Percentiles rank a stretch among this genome's conserved stretches.
These are phyloP conservation scores for Cylloceria caligata DNA, from an alignment of 2,888 invertebrate species.

Conservation along the genomic window DNA sequence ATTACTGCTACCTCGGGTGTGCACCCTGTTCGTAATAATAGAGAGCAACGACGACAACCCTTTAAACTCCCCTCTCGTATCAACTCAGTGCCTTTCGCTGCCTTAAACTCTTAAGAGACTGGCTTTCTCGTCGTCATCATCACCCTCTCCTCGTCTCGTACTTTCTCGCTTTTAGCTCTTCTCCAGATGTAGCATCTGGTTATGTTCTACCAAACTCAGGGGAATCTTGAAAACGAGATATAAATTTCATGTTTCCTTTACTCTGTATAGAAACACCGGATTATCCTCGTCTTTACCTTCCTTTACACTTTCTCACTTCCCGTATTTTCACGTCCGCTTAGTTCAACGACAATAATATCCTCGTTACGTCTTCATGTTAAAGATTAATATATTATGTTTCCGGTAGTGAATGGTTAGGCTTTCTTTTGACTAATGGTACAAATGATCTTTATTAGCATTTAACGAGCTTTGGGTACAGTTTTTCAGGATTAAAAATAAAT, in stretches of 20 bases:
- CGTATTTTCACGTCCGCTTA: conserved; percentile 7
- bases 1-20: background rate
- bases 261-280: background rate
- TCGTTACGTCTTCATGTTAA: background rate
- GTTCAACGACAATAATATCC: conserved; percentile 6
- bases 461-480: background rate
- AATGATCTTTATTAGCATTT: background rate
- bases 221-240: conserved; percentile 37
- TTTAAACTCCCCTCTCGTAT: conserved; percentile 35
- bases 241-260: conserved; percentile 14
- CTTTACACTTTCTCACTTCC: conserved; percentile 10
- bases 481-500: background rate
- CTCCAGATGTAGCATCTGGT: conserved; percentile 30
- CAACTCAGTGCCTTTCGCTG: conserved; percentile 46
- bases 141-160: conserved; percentile 8
- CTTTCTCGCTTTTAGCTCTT: conserved; percentile 24
- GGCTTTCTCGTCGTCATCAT: conserved; percentile 24
- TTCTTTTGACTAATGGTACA: background rate
- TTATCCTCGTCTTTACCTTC: background rate
- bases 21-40: conserved; percentile 42
- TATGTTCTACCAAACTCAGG: conserved; percentile 22
- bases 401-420: background rate
- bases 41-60: conserved; percentile 48
- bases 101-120: conserved; percentile 56
- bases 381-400: background rate